Percentiles rank a stretch among this genome's conserved stretches.
phyloP scores from a whole-genome alignment of 1,140 invertebrate genomes.

The Diprion similis region DNA sequence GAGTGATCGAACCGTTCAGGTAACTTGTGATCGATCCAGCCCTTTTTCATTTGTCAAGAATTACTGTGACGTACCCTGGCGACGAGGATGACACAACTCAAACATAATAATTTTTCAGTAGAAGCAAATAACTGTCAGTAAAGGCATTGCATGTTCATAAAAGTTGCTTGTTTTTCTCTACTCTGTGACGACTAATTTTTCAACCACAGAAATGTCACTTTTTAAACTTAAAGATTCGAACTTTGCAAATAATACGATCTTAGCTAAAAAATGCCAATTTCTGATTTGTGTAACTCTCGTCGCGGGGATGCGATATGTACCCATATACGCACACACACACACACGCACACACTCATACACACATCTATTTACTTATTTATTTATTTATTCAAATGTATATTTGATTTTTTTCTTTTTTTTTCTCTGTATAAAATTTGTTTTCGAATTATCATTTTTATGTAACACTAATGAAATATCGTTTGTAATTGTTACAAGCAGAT shows the following conservation, averaged over 20 bases:
- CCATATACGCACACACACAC: background rate
- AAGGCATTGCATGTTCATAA: too few relatives aligned
- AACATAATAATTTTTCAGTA: too few relatives aligned
- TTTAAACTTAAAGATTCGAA: too few relatives aligned
- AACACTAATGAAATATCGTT: background rate
- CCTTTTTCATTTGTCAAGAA: background rate
- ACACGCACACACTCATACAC: background rate
- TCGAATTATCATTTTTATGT: background rate
- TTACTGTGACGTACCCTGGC: conserved; percentile 31
- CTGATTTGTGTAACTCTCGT: too few relatives aligned
- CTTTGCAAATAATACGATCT: too few relatives aligned
- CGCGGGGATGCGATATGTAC: too few relatives aligned
- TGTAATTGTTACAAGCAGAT: conserved; percentile 2
- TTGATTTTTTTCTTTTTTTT: background rate
- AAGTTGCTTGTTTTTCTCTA: too few relatives aligned
- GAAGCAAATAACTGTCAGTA: too few relatives aligned
- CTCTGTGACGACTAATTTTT: too few relatives aligned
- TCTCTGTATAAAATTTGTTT: background rate
- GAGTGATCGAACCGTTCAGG: conserved; percentile 69
- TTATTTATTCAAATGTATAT: background rate
- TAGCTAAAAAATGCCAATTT: too few relatives aligned
- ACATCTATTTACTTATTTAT: background rate
- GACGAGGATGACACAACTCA: too few relatives aligned
- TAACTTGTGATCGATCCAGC: conserved; percentile 51
- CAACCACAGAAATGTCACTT: too few relatives aligned